Conservation (phyloP, 2,888 invertebrate species). For the Gortyna flavago region DNA sequence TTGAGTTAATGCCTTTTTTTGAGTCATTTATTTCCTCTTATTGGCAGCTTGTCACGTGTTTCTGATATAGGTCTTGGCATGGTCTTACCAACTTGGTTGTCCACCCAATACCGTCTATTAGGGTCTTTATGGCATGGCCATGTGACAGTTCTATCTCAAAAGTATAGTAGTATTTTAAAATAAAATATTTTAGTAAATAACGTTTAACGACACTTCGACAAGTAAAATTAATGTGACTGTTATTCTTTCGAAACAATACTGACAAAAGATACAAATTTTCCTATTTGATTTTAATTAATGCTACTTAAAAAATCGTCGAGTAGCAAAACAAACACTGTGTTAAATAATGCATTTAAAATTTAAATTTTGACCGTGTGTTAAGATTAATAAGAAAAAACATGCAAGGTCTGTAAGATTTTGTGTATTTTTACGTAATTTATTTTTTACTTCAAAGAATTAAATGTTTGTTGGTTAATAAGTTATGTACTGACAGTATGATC, state of each 20-base stretch:
- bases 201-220: slow-evolving; percentile 34
- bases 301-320: slow-evolving; percentile 25
- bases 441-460: slow-evolving; percentile 30
- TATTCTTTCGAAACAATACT: slow-evolving; percentile 14
- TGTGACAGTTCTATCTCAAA: slow-evolving; percentile 1
- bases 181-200: neutral
- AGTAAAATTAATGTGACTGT: slow-evolving; percentile 14
- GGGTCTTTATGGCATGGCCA: neutral
- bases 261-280: neutral
- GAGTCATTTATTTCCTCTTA: slow-evolving; percentile 42
- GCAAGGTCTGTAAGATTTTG: slow-evolving; percentile 34
- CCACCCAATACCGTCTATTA: neutral
- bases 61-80: slow-evolving; percentile 27
- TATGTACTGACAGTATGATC: slow-evolving; percentile 51
- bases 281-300: slow-evolving; percentile 26
- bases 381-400: slow-evolving; percentile 44
- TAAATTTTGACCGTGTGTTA: slow-evolving; percentile 52
- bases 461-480: slow-evolving; percentile 43
- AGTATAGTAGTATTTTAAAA: too few relatives aligned
- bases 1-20: slow-evolving; percentile 7
- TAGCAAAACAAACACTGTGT: slow-evolving; percentile 35
- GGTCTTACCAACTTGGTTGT: slow-evolving; percentile 4
- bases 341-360: slow-evolving; percentile 51
- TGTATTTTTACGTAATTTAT: slow-evolving; percentile 30
- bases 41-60: slow-evolving; percentile 48